These are phyloP conservation scores for Drosophila eohydei DNA, from an alignment of 2,888 invertebrate genomes.

Conservation along the genomic window DNA sequence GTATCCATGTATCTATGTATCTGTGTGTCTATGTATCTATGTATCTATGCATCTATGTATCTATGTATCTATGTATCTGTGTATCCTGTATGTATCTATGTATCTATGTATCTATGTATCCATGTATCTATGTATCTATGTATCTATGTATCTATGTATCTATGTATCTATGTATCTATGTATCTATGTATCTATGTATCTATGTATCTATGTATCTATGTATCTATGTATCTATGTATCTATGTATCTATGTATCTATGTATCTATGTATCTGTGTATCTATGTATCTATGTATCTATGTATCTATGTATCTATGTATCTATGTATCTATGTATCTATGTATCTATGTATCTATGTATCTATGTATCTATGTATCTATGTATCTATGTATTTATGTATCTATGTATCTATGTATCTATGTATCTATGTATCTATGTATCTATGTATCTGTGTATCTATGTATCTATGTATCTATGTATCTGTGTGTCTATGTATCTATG, in stretches of 20 bases:
- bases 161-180: neutral
- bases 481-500: constrained; percentile 4
- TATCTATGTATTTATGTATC: neutral
- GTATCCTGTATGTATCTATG: neutral
- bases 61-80: neutral
- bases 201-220: neutral
- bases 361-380: neutral
- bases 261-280: neutral
- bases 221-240: neutral
- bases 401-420: neutral
- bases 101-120: neutral
- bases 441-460: neutral
- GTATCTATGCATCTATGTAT: neutral
- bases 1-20: neutral
- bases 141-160: neutral
- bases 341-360: neutral
- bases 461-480: constrained; percentile 2
- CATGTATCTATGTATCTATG: neutral
- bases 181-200: neutral
- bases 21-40: neutral
- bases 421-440: neutral
- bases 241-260: neutral
- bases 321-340: neutral
- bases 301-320: neutral
- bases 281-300: neutral